Conservation (phyloP, 2,113 vertebrate species). For the Erpornis zantholeuca region DNA sequence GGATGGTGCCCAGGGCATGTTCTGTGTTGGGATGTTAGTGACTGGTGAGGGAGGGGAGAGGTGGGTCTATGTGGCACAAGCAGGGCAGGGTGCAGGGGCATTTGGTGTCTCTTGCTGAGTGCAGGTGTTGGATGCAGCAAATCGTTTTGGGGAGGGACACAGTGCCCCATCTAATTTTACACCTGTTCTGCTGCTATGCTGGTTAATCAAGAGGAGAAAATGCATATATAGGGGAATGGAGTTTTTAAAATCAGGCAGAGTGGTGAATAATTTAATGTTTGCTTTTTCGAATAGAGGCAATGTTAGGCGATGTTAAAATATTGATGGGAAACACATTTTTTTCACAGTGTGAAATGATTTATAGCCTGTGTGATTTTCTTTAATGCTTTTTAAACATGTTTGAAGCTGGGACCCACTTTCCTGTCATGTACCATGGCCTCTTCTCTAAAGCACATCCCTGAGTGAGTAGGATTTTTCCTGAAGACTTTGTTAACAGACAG, state of each 20-base stretch:
- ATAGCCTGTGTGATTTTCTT: conserved; percentile 12
- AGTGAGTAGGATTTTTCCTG: background rate
- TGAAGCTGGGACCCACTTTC: background rate
- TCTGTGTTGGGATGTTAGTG: background rate
- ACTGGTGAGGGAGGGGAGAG: background rate
- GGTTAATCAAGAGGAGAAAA: conserved; percentile 25
- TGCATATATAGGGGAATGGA: background rate
- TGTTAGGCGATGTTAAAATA: conserved; percentile 56
- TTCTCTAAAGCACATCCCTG: background rate
- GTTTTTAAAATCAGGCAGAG: conserved; percentile 34
- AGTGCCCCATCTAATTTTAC: background rate
- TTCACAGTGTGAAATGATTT: conserved; percentile 31
- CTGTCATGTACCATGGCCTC: background rate
- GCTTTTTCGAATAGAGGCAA: conserved; percentile 22
- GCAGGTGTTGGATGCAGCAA: accelerated
- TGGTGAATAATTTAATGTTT: conserved; percentile 66
- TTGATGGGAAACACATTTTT: conserved; percentile 29
- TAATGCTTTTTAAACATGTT: conserved; percentile 6
- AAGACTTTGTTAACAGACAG: background rate
- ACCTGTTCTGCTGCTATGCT: background rate
- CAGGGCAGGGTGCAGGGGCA: background rate
- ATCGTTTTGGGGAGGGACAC: accelerated
- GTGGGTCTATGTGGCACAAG: background rate
- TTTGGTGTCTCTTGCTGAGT: accelerated
- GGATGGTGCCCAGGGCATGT: background rate